Conservation (phyloP, 2,113 vertebrate genomes). For the Rissa tridactyla region DNA sequence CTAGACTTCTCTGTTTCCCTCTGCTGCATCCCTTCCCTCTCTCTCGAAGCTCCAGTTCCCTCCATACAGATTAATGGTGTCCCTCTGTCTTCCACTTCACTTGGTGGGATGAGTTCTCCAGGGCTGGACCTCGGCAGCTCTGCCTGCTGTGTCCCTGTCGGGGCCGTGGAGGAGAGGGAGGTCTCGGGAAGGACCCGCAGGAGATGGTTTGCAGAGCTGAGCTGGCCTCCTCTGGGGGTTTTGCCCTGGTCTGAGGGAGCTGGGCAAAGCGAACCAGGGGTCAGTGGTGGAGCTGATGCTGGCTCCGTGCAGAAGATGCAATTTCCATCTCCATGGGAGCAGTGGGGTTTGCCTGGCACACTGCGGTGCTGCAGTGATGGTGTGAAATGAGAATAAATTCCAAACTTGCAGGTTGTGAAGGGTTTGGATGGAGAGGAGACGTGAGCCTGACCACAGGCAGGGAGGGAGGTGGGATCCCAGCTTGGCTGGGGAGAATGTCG, state of each 20-base stretch:
- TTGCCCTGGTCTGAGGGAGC: neutral
- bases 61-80: neutral
- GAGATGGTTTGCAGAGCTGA: neutral
- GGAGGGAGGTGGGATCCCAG: neutral
- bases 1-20: neutral
- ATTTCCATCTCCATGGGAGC: neutral
- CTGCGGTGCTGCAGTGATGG: neutral
- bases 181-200: neutral
- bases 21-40: constrained; percentile 3
- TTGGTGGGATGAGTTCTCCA: neutral
- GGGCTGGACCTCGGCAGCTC: neutral
- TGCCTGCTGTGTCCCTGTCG: neutral
- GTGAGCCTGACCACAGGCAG: neutral
- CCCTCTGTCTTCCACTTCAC: neutral
- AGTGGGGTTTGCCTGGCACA: neutral
- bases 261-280: neutral
- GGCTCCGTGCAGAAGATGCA: neutral
- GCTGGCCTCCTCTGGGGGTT: neutral
- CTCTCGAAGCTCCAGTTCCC: neutral
- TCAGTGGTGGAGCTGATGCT: neutral
- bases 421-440: neutral
- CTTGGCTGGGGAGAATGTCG: neutral
- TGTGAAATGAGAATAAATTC: neutral
- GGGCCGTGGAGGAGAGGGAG: neutral
- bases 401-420: neutral